Conservation (phyloP, 2,113 vertebrate species). For the Dasyurus viverrinus region DNA sequence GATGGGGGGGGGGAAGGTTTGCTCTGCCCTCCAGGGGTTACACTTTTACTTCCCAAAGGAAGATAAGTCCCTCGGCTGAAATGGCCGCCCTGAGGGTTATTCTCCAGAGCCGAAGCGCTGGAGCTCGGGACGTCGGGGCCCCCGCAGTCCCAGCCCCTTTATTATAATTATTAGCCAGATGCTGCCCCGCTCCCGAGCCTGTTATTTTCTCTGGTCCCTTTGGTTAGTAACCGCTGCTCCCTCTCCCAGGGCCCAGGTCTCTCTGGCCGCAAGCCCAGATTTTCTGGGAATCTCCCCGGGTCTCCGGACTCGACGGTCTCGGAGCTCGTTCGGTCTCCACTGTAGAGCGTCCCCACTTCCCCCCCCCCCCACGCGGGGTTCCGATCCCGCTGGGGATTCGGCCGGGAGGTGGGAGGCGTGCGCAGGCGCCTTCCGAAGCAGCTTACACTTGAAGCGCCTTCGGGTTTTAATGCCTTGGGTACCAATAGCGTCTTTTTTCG, state of each 20-base stretch:
- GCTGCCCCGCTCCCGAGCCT: background rate
- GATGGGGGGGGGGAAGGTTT: background rate
- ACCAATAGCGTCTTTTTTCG: conserved; percentile 53
- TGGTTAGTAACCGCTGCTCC: background rate
- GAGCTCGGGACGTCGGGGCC: background rate
- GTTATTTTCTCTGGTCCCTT: background rate
- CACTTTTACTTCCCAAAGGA: background rate
- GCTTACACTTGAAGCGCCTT: background rate
- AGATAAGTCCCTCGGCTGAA: background rate
- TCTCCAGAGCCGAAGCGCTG: background rate
- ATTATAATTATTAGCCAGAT: background rate
- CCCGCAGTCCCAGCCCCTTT: background rate
- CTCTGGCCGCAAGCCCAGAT: background rate
- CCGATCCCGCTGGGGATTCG: background rate
- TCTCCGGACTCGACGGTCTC: background rate
- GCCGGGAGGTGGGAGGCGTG: background rate
- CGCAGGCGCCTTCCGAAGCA: background rate
- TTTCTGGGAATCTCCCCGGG: background rate
- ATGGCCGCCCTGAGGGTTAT: background rate
- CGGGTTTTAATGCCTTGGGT: background rate
- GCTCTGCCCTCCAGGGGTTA: background rate
- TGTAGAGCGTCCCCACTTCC: background rate
- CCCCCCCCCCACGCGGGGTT: background rate
- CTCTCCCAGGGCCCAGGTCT: background rate
- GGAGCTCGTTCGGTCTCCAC: background rate